Base-by-base conservation (phyloP, 1,140 invertebrate species). In the Platyscapa corneri region DNA sequence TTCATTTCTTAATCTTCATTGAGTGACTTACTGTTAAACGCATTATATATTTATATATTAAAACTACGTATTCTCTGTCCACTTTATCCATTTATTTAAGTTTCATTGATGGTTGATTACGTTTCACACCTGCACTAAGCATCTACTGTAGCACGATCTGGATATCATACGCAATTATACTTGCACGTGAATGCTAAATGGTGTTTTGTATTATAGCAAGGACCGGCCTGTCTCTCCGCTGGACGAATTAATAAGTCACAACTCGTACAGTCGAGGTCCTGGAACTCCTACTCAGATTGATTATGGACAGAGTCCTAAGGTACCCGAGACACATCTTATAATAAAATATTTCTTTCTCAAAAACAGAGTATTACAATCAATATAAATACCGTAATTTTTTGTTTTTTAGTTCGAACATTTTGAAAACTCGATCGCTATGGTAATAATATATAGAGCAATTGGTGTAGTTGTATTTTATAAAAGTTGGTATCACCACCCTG, bases 141-240 rank as follows among this genome's bases (percentile, higher is more conserved):
- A 46, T 75, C 46, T 75, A 42, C 27, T 75, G 20, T 75, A 32
- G 37, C 78, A 65, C 60, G 60, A 67, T 18, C 23, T 80, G 60
- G 18, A 80, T 42, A 64, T 80, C 14, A 27, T 60, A 2, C 5
- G 27, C 27, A 60, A 2, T 27, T 67, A 7, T 65, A 56, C 10
- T 60, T 10, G 23, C 23, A 60, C 20, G 3, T 60, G 20, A 10
- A 64, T 49, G 34, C 14, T 86, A 32, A 34, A 77, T 56, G 20
- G 53, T 53, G 32, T 30, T 70, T 87, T 87, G 46, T 87, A 90
- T 91, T 92, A 64, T 91, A 94, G 93, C 92, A 95, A 94, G 93
- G 94, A 94, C 89, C 94, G 93, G 89, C 94, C 93, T 88, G 92
- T 93, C 89, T 93, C 94, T 88, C 94, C 91, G 90, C 91, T 92